Evolutionary conservation across 53 echinoderm and acorn worm genomes (phyloP), one percentile per base, ranked within the genome.

Genomic region (Echinometra lucunter): DNA sequence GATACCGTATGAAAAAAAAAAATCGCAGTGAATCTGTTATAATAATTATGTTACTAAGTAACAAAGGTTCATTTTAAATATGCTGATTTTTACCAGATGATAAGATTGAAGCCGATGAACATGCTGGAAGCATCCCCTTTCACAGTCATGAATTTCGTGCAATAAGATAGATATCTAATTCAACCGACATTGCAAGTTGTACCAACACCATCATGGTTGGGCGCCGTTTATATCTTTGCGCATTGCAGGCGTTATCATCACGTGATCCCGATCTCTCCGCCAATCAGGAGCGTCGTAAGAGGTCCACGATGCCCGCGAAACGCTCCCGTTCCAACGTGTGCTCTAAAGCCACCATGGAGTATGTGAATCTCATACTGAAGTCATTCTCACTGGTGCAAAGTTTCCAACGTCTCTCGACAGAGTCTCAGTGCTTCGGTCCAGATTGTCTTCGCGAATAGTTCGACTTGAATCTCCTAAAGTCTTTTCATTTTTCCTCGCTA

Each of bases 241-340:
- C 78, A 7, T 34, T 38, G 35, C 16, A 78, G 78, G 78, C 78
- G 88, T 53, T 8, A 56, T 88, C 15, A 88, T 88, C 88, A 88
- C 88, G 88, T 88, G 88, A 88, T 88, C 88, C 32, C 49, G 49
- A 28, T 56, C 47, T 55, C 4, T n/a, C 30, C 88, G 30, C 88
- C 56, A 53, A 88, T 88, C 56, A 88, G 88, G 34, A 56, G 34
- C 88, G 53, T 32, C 19, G 32, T 32, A 40, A n/a, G 78, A 78
- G 42, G 38, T 78, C 78, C 78, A 78, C 42, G 21, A 18, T 78
- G 40, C 69, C 69, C 30, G 42, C 42, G 18, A 4, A 78, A 35
- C 40, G 28, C 42, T 78, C 78, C 42, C 78, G 78, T 78, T 78
- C 78, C 19, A 63, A 34, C 42, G 11, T 25, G 32, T 35, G 35